These are phyloP conservation scores for Sitodiplosis mosellana DNA, from an alignment of 1,140 invertebrate genomes.

Conservation along the genomic window DNA sequence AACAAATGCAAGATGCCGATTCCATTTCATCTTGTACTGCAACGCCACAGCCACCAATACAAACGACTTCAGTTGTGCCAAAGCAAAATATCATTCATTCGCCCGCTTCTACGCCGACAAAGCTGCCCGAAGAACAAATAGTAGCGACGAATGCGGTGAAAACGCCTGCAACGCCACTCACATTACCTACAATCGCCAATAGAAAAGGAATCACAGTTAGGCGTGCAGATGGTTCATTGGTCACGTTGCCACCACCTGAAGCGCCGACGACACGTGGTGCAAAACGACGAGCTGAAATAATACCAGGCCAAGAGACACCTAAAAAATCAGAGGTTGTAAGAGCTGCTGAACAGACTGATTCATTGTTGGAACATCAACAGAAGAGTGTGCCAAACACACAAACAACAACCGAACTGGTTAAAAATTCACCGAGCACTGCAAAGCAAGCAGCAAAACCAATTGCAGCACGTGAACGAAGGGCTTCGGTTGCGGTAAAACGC, in stretches of 20 bases:
- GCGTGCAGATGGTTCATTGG: slow-evolving; percentile 44
- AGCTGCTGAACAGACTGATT: not conserved
- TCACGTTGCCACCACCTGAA: slow-evolving; percentile 58
- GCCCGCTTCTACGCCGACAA: not conserved
- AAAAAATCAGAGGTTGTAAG: not conserved
- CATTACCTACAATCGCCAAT: slow-evolving; percentile 7
- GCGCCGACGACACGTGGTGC: slow-evolving; percentile 47
- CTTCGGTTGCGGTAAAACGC: slow-evolving; percentile 1
- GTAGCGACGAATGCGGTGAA: slow-evolving; percentile 14
- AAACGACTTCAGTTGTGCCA: not conserved
- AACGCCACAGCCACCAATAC: not conserved
- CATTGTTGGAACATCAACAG: not conserved
- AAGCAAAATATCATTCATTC: slow-evolving; percentile 2
- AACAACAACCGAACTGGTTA: no score
- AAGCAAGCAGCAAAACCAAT: slow-evolving; percentile 1
- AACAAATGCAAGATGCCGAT: slow-evolving; percentile 29
- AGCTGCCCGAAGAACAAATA: slow-evolving; percentile 3
- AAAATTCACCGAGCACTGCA: not conserved
- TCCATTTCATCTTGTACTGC: not conserved
- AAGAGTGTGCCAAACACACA: no score
- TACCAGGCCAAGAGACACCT: not conserved
- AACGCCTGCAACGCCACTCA: slow-evolving; percentile 13
- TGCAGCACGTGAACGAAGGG: not conserved
- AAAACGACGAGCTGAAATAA: slow-evolving; percentile 20
- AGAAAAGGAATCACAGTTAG: slow-evolving; percentile 48